phyloP scores from a whole-genome alignment of 2,113 vertebrate species.

The Chroicocephalus ridibundus region DNA sequence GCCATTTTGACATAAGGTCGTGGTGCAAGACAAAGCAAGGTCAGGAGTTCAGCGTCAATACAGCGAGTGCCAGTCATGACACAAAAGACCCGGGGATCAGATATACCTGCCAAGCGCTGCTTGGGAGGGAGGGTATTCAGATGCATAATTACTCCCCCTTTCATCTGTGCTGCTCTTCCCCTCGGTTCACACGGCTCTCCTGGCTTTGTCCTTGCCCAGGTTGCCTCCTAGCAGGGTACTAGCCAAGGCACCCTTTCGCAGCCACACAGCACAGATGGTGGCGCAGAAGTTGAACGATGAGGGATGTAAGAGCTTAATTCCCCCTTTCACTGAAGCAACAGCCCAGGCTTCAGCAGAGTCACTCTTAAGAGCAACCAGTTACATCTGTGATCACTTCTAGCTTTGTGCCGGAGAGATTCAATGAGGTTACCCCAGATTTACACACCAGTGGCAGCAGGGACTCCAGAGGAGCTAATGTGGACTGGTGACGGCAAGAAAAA shows the following conservation, averaged over 20 bases:
- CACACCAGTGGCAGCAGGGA: not conserved
- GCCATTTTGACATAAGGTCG: conserved; percentile 48
- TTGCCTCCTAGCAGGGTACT: not conserved
- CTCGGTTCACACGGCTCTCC: not conserved
- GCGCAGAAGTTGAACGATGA: not conserved
- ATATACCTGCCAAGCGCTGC: conserved; percentile 14
- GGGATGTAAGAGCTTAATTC: not conserved
- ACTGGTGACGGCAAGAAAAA: not conserved
- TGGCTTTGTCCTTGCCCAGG: not conserved
- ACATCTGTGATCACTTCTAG: not conserved
- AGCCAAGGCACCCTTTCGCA: not conserved
- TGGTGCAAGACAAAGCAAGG: conserved; percentile 47
- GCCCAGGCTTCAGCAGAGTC: not conserved
- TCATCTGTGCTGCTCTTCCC: not conserved
- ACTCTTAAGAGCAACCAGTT: not conserved
- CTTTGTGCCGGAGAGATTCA: not conserved
- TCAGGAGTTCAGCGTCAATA: conserved; percentile 64
- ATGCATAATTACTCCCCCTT: conserved; percentile 18
- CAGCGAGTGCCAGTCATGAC: conserved; percentile 21
- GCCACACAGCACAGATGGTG: not conserved
- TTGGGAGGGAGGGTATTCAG: conserved; percentile 11
- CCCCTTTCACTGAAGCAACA: not conserved
- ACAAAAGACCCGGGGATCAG: conserved; percentile 14
- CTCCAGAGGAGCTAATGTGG: not conserved
- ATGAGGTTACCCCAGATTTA: not conserved